Evolutionary conservation across 2,888 invertebrate species (phyloP).

Genomic region (Periphyllus acericola): DNA sequence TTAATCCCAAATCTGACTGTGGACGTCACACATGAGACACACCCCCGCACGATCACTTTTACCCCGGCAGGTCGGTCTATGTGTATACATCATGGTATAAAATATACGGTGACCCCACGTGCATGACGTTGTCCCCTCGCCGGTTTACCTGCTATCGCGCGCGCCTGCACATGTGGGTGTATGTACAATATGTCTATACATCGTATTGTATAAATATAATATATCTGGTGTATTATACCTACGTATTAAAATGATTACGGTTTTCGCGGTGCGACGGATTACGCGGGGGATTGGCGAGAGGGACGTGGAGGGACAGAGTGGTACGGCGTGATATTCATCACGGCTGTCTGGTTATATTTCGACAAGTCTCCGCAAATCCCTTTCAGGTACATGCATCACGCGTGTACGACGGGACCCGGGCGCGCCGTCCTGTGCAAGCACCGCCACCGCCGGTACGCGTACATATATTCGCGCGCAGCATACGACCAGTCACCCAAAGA

Average conservation of each 20-base stretch:
- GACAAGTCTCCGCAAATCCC: constrained; percentile 58
- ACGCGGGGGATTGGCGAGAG: too few species aligned
- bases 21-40: too few species aligned
- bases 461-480: neutral
- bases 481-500: constrained; percentile 44
- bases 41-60: too few species aligned
- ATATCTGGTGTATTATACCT: neutral
- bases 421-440: neutral
- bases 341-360: constrained; percentile 53
- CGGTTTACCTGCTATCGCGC: constrained; percentile 9
- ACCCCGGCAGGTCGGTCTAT: too few species aligned
- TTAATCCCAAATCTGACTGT: too few species aligned
- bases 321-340: constrained; percentile 3
- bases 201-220: neutral
- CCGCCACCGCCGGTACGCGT: too few species aligned
- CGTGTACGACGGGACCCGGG: neutral
- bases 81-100: neutral
- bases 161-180: neutral
- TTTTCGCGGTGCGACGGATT: constrained; percentile 7
- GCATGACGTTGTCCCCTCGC: neutral
- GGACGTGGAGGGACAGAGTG: neutral
- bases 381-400: constrained; percentile 36
- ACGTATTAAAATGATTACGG: constrained; percentile 51
- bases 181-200: too few species aligned
- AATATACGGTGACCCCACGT: constrained; percentile 28